phyloP scores from a whole-genome alignment of 2,888 invertebrate genomes.

The Amphimallon solstitiale region DNA sequence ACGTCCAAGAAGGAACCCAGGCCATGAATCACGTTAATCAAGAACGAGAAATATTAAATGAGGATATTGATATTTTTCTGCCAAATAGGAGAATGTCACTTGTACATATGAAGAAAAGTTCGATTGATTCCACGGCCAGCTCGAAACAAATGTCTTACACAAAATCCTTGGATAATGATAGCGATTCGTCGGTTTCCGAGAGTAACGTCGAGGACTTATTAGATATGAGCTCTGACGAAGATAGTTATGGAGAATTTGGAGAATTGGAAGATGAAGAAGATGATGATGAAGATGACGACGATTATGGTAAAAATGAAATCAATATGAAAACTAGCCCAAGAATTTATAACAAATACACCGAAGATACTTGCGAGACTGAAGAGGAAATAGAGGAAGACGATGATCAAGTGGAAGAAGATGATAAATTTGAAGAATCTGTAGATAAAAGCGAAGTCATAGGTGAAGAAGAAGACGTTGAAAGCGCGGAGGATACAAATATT shows the following conservation, averaged over 20 bases:
- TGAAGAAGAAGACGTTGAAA: slow-evolving; percentile 50
- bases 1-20: no score
- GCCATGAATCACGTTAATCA: no score
- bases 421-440: slow-evolving; percentile 45
- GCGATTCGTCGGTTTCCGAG: slow-evolving; percentile 62
- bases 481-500: slow-evolving; percentile 43
- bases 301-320: slow-evolving; percentile 50
- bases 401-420: slow-evolving; percentile 39
- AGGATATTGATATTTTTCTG: slow-evolving; percentile 42
- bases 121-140: slow-evolving; percentile 59
- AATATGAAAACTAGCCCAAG: slow-evolving; percentile 37
- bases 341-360: slow-evolving; percentile 45
- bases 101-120: slow-evolving; percentile 54
- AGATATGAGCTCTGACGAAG: slow-evolving; percentile 55
- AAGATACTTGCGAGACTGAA: slow-evolving; percentile 58
- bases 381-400: slow-evolving; percentile 48
- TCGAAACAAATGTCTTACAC: slow-evolving; percentile 61
- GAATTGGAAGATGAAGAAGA: slow-evolving; percentile 62
- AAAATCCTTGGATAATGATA: slow-evolving; percentile 61
- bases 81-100: slow-evolving; percentile 44
- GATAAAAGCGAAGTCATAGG: slow-evolving; percentile 46
- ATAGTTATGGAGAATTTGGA: slow-evolving; percentile 56
- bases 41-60: not conserved
- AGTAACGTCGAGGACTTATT: slow-evolving; percentile 62
- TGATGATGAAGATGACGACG: slow-evolving; percentile 57